These are phyloP conservation scores for Amphiduros pacificus DNA, from an alignment of 2,888 invertebrate species.

Conservation along the genomic window DNA sequence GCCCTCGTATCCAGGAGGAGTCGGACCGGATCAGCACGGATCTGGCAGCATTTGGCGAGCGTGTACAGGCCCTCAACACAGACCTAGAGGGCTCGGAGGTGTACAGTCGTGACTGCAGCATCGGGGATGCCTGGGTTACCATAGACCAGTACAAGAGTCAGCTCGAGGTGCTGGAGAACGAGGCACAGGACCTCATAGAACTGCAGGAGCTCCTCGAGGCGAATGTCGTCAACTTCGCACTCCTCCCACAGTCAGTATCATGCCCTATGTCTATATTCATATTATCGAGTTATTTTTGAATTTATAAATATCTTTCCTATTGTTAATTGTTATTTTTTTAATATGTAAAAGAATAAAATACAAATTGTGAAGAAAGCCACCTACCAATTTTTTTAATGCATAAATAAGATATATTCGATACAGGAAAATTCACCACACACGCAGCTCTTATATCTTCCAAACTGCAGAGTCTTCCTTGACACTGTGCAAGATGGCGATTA, in stretches of 20 bases:
- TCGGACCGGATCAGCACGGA: conserved; percentile 56
- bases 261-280: too few species aligned
- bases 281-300: too few species aligned
- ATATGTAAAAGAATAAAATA: too few species aligned
- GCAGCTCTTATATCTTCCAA: too few species aligned
- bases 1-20: conserved; percentile 58
- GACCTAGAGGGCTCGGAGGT: conserved; percentile 52
- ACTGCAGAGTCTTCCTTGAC: too few species aligned
- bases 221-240: conserved; percentile 54
- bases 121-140: conserved; percentile 45
- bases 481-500: too few species aligned
- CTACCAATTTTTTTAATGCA: too few species aligned
- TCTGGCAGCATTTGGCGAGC: conserved; percentile 50
- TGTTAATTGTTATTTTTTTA: too few species aligned
- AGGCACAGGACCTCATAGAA: conserved; percentile 58
- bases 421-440: too few species aligned
- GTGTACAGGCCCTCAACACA: conserved; percentile 43
- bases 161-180: conserved; percentile 54
- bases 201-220: conserved; percentile 57
- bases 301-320: too few species aligned
- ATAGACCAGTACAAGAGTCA: conserved; percentile 52
- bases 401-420: too few species aligned
- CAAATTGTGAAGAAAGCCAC: too few species aligned
- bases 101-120: conserved; percentile 50
- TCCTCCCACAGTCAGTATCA: conserved; percentile 55